These are phyloP conservation scores for Drosophila suboccidentalis DNA, from an alignment of 2,888 invertebrate species.

Conservation along the genomic window DNA sequence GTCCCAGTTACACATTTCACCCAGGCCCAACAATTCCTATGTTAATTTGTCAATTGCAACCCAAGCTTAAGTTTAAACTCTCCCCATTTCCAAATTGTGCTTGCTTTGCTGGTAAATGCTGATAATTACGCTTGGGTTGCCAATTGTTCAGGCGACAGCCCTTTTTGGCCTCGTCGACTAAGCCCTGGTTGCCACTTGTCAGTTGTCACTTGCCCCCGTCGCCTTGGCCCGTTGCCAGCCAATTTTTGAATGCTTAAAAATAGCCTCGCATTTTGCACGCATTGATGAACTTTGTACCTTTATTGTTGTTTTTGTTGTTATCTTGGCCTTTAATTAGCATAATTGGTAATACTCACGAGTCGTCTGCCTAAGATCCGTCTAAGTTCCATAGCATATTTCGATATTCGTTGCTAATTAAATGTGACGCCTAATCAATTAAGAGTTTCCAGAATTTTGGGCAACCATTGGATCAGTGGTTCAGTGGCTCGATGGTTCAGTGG, in stretches of 20 bases:
- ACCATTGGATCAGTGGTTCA: slow-evolving; percentile 9
- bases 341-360: slow-evolving; percentile 64
- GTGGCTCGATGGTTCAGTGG: neutral
- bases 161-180: slow-evolving; percentile 25
- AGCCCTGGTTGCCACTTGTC: slow-evolving; percentile 25
- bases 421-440: slow-evolving; percentile 72
- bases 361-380: neutral
- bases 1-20: slow-evolving; percentile 29
- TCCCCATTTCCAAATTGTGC: neutral
- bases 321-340: slow-evolving; percentile 73
- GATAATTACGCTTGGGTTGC: slow-evolving; percentile 72
- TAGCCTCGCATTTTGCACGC: slow-evolving; percentile 69
- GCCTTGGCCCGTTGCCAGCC: slow-evolving; percentile 33
- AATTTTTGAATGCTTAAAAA: slow-evolving; percentile 62
- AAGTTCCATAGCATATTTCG: slow-evolving; percentile 13
- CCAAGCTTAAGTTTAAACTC: slow-evolving; percentile 1
- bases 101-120: slow-evolving; percentile 53
- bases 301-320: slow-evolving; percentile 24
- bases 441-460: slow-evolving; percentile 45
- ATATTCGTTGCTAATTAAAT: slow-evolving; percentile 71
- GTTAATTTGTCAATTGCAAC: slow-evolving; percentile 75
- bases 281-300: slow-evolving; percentile 61
- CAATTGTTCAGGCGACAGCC: slow-evolving; percentile 43
- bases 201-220: slow-evolving; percentile 14
- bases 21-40: slow-evolving; percentile 57